Evolutionary conservation across 1,140 invertebrate genomes (phyloP), one percentile per base, ranked within the genome.

Genomic region (Ostrea denselamellosa): DNA sequence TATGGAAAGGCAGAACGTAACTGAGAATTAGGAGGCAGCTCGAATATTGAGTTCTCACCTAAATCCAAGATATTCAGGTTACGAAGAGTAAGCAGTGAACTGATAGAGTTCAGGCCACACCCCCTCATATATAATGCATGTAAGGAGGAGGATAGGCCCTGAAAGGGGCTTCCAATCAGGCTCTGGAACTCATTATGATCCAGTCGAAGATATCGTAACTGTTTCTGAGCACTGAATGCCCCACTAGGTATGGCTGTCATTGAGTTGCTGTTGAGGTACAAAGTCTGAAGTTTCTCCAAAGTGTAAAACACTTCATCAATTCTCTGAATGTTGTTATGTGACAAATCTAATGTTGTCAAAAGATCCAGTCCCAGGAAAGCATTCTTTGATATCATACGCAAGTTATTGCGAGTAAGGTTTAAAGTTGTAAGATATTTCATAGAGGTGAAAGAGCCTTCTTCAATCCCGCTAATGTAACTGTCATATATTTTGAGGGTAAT

Each of bases 181-280:
- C 82, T 91, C 54, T 87, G 83, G 12, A 93, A 34, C 25, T 90
- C 89, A 84, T 92, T 93, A 8, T 90, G 88, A 87, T 92, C 89
- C 28, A 93, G 84, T 25, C 84, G 90, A 19, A 93, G 85, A 9
- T 22, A 86, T 0, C 71, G 86, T 2, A 93, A 87, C 53, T 85
- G 85, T 81, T 84, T 53, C 62, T 90, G 89, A 12, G 87, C 71
- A 19, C 62, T 54, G 53, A 93, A 92, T 0, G 87, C 83, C 17
- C 86, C 88, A 12, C 90, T 71, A 34, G 44, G 77, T 3, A 92
- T 86, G 14, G 87, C 65, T 71, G 53, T 87, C 5, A 93, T 12
- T 19, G 44, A 54, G 84, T 93, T 93, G 12, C 86, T 28, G 56
- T 87, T 88, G 2, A 93, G 22, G 71, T 92, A 90, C 25, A 93